phyloP scores from a whole-genome alignment of 2,113 vertebrate genomes.

The Gadus chalcogrammus region DNA sequence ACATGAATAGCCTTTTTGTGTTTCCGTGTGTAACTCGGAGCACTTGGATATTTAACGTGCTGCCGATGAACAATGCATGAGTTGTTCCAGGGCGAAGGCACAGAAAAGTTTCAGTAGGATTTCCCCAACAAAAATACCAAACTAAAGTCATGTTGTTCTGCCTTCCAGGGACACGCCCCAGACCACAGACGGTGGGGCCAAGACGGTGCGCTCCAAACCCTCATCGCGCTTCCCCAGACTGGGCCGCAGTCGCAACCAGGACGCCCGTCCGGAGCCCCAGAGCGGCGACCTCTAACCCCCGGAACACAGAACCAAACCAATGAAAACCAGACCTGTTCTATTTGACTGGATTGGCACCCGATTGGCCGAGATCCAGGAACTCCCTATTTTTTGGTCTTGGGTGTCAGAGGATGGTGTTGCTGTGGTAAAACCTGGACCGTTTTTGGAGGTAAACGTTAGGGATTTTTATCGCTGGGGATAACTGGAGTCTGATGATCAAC shows the following conservation, averaged over 20 bases:
- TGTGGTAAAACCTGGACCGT: neutral
- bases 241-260: conserved; percentile 79
- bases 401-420: too few relatives aligned
- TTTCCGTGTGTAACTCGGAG: neutral
- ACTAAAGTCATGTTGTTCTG: neutral
- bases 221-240: conserved; percentile 84
- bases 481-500: neutral
- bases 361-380: neutral
- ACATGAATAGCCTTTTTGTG: neutral
- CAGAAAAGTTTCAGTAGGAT: neutral
- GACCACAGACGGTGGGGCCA: conserved; percentile 74
- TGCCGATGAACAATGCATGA: neutral
- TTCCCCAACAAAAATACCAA: neutral
- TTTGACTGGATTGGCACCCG: conserved; percentile 2
- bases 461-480: too few relatives aligned
- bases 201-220: conserved; percentile 76
- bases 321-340: neutral
- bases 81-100: neutral
- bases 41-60: too few relatives aligned
- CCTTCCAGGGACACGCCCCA: conserved; percentile 80
- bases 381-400: neutral
- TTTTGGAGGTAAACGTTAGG: neutral
- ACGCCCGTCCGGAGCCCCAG: conserved; percentile 87
- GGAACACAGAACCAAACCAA: neutral
- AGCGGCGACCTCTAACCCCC: conserved; percentile 91